Evolutionary conservation across 2,888 invertebrate species (phyloP).

Genomic region (Tenthredo scrophulariae): DNA sequence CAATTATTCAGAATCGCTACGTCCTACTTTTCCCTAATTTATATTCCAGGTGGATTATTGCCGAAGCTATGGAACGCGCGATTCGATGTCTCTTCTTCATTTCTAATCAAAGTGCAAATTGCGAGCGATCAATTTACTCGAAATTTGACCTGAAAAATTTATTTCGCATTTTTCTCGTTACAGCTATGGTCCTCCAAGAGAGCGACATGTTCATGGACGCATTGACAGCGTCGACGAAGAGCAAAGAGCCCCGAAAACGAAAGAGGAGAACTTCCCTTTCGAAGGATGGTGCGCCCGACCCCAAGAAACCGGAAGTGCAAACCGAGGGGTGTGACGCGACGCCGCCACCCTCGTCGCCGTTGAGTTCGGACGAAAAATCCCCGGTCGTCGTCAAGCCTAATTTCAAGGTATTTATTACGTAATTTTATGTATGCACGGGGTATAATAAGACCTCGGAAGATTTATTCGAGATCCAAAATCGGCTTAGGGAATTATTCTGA

Average conservation of each 20-base stretch:
- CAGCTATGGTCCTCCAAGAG: slow-evolving; percentile 90
- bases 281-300: slow-evolving; percentile 83
- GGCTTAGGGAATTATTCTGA: background rate
- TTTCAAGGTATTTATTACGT: slow-evolving; percentile 75
- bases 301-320: slow-evolving; percentile 80
- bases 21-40: background rate
- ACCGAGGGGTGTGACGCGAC: slow-evolving; percentile 68
- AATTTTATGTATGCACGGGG: background rate
- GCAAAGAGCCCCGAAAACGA: slow-evolving; percentile 88
- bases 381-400: slow-evolving; percentile 77
- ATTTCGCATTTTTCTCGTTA: slow-evolving; percentile 66
- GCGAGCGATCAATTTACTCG: background rate
- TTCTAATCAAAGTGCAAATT: background rate
- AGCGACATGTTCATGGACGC: slow-evolving; percentile 97
- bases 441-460: background rate
- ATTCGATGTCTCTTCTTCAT: background rate
- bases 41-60: background rate
- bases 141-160: background rate
- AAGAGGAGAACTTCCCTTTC: slow-evolving; percentile 87
- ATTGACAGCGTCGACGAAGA: slow-evolving; percentile 87
- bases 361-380: slow-evolving; percentile 73
- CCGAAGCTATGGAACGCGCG: background rate
- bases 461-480: background rate
- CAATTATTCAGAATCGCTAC: background rate
- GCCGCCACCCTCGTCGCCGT: slow-evolving; percentile 78